phyloP scores from a whole-genome alignment of 2,797 vertebrate species.

The Thripadectes ignobilis region DNA sequence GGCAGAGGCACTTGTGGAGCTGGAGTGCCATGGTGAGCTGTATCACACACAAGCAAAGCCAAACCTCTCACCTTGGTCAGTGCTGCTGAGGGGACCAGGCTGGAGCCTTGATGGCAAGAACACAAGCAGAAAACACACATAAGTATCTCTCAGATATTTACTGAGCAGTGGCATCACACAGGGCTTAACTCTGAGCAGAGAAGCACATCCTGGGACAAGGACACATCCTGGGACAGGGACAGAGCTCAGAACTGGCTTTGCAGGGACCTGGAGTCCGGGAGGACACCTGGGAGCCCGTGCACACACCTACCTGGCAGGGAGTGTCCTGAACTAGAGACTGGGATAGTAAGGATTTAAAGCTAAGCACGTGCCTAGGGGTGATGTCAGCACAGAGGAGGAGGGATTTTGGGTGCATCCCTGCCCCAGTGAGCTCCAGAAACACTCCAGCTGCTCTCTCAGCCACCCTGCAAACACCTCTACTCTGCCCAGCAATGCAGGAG shows the following conservation, averaged over 20 bases:
- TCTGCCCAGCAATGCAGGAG: not conserved
- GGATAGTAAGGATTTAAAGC: not conserved
- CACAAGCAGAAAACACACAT: conserved; percentile 56
- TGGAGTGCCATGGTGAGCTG: not conserved
- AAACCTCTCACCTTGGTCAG: conserved; percentile 56
- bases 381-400: not conserved
- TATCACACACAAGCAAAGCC: not conserved
- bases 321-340: rapidly evolving
- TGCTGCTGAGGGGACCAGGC: conserved; percentile 32
- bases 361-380: not conserved
- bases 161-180: not conserved
- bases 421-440: not conserved
- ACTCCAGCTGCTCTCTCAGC: not conserved
- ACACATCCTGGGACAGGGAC: not conserved
- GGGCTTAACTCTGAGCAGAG: not conserved
- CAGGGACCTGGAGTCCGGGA: not conserved
- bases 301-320: not conserved
- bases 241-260: not conserved
- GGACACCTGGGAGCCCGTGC: not conserved
- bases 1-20: not conserved
- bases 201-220: not conserved
- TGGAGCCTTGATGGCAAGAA: conserved; percentile 56
- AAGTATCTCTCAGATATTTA: not conserved
- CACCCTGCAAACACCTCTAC: not conserved
- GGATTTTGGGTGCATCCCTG: not conserved